These are phyloP conservation scores for Pungitius pungitius DNA, from an alignment of 2,113 vertebrate genomes.

Conservation along the genomic window DNA sequence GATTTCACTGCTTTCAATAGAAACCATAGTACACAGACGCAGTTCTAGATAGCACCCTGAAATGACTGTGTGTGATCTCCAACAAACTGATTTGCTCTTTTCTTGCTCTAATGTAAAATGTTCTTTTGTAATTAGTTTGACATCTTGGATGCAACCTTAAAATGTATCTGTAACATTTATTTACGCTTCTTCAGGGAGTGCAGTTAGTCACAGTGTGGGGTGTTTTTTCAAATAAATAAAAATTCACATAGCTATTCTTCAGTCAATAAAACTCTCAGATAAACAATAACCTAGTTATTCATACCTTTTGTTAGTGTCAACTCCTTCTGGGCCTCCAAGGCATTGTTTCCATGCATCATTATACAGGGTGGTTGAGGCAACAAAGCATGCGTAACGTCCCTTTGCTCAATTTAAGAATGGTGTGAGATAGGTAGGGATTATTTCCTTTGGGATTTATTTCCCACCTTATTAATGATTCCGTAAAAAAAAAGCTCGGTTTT, in stretches of 20 bases:
- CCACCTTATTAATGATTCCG: background rate
- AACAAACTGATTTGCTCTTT: background rate
- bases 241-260: no score
- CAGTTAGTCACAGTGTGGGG: no score
- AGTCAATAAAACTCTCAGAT: no score
- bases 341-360: background rate
- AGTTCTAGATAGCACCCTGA: background rate
- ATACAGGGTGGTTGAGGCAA: background rate
- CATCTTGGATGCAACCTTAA: no score
- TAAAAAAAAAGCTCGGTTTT: background rate
- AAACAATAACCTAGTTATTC: no score
- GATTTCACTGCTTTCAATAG: background rate
- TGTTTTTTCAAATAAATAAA: no score
- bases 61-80: slow-evolving; percentile 15
- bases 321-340: background rate
- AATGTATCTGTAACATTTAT: no score
- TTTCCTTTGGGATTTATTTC: background rate
- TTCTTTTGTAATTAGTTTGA: no score
- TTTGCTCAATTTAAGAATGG: background rate
- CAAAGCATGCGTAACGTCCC: background rate
- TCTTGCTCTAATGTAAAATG: slow-evolving; percentile 18
- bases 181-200: no score
- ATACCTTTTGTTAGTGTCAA: background rate
- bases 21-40: background rate
- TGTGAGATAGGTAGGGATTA: background rate